These are phyloP conservation scores for Cosmia trapezina DNA, from an alignment of 2,888 invertebrate species.

Conservation along the genomic window DNA sequence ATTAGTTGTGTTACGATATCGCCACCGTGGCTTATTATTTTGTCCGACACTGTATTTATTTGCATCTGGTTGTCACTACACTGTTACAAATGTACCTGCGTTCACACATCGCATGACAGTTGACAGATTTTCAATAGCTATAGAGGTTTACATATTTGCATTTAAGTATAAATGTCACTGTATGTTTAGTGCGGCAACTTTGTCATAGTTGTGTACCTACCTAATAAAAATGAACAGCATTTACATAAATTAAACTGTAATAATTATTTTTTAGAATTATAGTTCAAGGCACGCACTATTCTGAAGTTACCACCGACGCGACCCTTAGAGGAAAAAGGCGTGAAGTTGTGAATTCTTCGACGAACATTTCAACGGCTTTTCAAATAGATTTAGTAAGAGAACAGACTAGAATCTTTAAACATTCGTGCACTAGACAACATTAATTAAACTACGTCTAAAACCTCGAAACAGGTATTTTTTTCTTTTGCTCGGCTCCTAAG, in stretches of 20 bases:
- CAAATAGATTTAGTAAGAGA: not conserved
- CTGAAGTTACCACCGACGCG: not conserved
- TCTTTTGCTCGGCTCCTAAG: no score
- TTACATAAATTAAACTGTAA: conserved; percentile 32
- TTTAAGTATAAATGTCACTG: conserved; percentile 54
- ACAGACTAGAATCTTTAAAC: not conserved
- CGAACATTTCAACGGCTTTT: not conserved
- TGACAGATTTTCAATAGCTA: conserved; percentile 54
- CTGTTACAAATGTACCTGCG: conserved; percentile 67
- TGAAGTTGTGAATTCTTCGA: not conserved
- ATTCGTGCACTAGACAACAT: not conserved
- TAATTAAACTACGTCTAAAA: not conserved
- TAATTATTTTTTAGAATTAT: conserved; percentile 10
- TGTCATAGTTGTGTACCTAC: conserved; percentile 32
- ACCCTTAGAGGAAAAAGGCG: not conserved
- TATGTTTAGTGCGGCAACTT: conserved; percentile 45
- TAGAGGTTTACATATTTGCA: conserved; percentile 40
- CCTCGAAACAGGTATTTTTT: not conserved
- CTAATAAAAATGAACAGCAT: conserved; percentile 35
- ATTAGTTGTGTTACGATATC: conserved; percentile 87
- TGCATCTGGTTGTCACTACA: conserved; percentile 76
- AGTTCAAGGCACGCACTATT: not conserved
- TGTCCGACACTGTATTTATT: conserved; percentile 81
- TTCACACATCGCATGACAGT: conserved; percentile 48
- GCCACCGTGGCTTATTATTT: conserved; percentile 82